Evolutionary conservation across 2,888 invertebrate genomes (phyloP), one percentile per base, ranked within the genome.

Genomic region (Leptopilina syphax): DNA sequence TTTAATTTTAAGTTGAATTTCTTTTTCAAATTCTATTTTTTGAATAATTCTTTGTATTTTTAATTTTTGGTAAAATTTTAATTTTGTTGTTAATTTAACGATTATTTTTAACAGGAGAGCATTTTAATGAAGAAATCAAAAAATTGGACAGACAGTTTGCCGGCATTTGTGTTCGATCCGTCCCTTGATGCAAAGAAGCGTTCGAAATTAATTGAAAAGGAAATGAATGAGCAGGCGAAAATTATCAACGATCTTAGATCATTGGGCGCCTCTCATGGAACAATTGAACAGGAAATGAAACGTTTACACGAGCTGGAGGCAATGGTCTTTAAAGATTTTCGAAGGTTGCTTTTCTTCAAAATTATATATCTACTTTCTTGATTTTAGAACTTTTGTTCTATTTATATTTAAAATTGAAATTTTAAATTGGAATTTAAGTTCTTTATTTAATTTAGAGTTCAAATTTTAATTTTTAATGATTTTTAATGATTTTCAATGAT

Each of bases 181-280:
- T 94, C 94, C 8, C 93, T 96, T 67, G 97, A 96, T 90, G 95
- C 97, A 13, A 95, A 95, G 89, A 96, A 96, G 89, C 94, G 98
- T 18, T 97, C 98, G n/a, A 96, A 97, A 89, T 94, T 98, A 83
- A 97, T 98, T 87, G 98, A 99, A 92, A 96, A 97, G 90, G 98
- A 98, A 93, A 98, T 99, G 98, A 98, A 97, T 89, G 98, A 99
- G 91, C 98, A 99, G 91, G 96, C 98, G 12, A 97, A 97, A 93
- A 96, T 98, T 79, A 98, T 99, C 82, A 98, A 97, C 90, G 98
- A 98, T 92, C 93, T 99, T 84, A 94, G 96, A 86, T 95, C 96
- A 6, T 93, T 97, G 66, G 98, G 98, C 0, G 98, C 98, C 50
- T 96, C 96, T 34, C 96, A 97, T 87, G 95, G 96, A 67, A 98